Evolutionary conservation across 2,113 vertebrate species (phyloP), one percentile per base, ranked within the genome.

Genomic region (Cephalopholis sonnerati): DNA sequence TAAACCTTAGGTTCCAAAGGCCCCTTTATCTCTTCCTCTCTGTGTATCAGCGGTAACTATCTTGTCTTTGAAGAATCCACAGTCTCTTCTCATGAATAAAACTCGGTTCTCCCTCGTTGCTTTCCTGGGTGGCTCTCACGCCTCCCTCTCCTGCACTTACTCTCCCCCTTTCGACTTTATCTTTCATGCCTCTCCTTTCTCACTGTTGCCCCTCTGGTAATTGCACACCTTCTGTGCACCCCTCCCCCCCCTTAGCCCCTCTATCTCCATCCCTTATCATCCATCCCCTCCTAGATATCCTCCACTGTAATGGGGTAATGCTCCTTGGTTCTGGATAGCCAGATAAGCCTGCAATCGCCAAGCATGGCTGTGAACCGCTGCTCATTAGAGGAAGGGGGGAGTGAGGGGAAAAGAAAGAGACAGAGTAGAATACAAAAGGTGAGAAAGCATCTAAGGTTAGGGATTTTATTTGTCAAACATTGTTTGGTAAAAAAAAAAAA

Each of bases 201-300:
- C 53, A 15, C 27, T 9, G 13, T 55, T 59, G 27, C 58, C 74
- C 79, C 76, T 77, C 66, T 24, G 66, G 77, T 85, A 83, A 91
- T 91, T 90, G 81, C 73, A 68, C 84, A 89, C 71, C 58, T 70
- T 70, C 63, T 59, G 77, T 25, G 44, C 96, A 95, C 93, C 95
- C 70, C n/a, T n/a, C n/a, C 32, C 32, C 32, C 95, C 68, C 84
- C 58, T 32, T n/a, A 51, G 68, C 84, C 72, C 39, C 44, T 41
- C 51, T 89, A 84, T 91, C 82, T 74, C 76, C 71, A 68, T 76
- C 69, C 81, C 77, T 82, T 84, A 88, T 90, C 90, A 53, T 69
- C 70, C 61, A 1, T 84, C 10, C 82, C 91, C 81, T 81, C 79
- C 77, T 64, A 82, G 85, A 79, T 70, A 81, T 82, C 75, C 81